These are phyloP conservation scores for Thera obeliscata DNA, from an alignment of 2,888 invertebrate genomes.

Conservation along the genomic window DNA sequence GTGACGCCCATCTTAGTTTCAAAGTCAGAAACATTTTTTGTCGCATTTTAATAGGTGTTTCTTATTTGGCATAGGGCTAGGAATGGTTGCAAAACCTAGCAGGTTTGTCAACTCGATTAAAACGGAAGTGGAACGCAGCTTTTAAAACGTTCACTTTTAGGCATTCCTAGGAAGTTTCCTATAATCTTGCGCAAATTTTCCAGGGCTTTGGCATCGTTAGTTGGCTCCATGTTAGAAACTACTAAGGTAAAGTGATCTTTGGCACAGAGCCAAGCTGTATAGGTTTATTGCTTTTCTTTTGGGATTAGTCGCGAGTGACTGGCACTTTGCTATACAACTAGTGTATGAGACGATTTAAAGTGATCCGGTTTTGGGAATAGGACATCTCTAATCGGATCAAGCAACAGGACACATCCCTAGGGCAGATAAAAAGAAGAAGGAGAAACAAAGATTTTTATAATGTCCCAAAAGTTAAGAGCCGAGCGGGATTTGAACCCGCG, in stretches of 20 bases:
- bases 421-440: no score
- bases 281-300: background rate
- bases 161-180: conserved; percentile 7
- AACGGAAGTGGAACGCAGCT: conserved; percentile 25
- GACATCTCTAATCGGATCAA: no score
- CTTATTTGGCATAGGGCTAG: conserved; percentile 14
- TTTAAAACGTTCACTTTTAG: conserved; percentile 9
- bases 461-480: no score
- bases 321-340: no score
- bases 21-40: background rate
- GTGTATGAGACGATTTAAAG: no score
- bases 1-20: background rate
- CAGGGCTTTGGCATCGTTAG: background rate
- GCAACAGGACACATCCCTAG: no score
- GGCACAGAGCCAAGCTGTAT: background rate
- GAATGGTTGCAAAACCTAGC: conserved; percentile 26
- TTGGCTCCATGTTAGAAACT: background rate
- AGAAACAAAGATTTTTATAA: no score
- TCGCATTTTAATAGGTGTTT: background rate
- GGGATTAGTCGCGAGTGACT: no score
- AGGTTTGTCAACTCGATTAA: conserved; percentile 21
- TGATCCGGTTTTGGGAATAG: no score
- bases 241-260: background rate
- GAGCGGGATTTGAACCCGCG: no score
- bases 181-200: conserved; percentile 2